Conservation (phyloP, 1,140 invertebrate species). For the Nautilus pompilius region DNA sequence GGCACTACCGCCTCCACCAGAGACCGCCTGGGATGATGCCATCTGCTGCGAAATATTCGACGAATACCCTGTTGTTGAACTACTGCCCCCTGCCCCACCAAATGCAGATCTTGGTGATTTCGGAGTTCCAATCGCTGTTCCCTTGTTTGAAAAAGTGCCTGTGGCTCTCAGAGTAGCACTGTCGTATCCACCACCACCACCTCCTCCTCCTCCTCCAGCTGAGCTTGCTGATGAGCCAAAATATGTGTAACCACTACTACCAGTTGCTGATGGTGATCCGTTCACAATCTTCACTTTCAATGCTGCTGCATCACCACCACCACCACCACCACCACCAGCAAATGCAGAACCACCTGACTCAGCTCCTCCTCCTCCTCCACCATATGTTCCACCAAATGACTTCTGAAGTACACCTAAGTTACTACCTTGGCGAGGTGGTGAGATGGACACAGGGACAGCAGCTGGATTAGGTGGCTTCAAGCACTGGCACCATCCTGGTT, state of each 20-base stretch:
- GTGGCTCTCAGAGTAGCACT: slow-evolving; percentile 32
- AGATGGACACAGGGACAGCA: slow-evolving; percentile 6
- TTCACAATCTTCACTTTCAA: too few relatives aligned
- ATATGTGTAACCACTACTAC: slow-evolving; percentile 6
- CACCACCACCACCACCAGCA: slow-evolving; percentile 14
- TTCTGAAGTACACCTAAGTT: neutral
- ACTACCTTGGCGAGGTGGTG: neutral
- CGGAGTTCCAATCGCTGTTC: slow-evolving; percentile 20
- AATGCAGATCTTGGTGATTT: slow-evolving; percentile 9
- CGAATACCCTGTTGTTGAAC: slow-evolving; percentile 13
- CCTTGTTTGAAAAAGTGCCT: slow-evolving; percentile 37
- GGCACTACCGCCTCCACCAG: neutral
- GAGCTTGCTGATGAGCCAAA: slow-evolving; percentile 2
- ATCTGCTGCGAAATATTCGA: too few relatives aligned
- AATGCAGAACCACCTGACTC: slow-evolving; percentile 9
- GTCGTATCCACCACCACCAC: slow-evolving; percentile 21
- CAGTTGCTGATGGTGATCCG: slow-evolving; percentile 16
- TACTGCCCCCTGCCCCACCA: neutral
- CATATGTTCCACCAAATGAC: neutral
- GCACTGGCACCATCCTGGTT: slow-evolving; percentile 30
- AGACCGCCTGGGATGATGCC: too few relatives aligned
- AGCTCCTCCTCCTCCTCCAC: slow-evolving; percentile 9
- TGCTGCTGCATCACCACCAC: slow-evolving; percentile 10
- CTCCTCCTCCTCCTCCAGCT: slow-evolving; percentile 17
- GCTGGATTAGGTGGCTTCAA: slow-evolving; percentile 18